Evolutionary conservation across 2,113 vertebrate genomes (phyloP), one percentile per base, ranked within the genome.

Genomic region (Australoheros scitulus): DNA sequence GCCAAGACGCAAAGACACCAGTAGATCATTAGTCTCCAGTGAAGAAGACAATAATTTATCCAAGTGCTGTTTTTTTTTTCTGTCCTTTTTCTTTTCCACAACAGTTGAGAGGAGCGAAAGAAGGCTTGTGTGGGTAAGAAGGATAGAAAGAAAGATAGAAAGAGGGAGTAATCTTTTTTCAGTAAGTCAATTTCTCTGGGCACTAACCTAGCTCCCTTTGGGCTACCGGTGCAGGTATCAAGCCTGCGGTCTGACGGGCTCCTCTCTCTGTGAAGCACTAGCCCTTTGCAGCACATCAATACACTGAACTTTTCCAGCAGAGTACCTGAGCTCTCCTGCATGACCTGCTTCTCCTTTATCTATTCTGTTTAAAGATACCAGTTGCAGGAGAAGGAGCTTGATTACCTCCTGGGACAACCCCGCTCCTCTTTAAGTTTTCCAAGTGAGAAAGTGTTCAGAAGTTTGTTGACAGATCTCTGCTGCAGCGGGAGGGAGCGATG

Each of bases 401-500:
- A 94, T 93, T 90, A 91, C 93, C 93, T 92, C 93, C 91, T 77
- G 92, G 92, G 92, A 93, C 90, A 43, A 81, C 74, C 79, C 75
- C 13, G 20, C 83, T 81, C 87, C 82, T 88, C 92, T 94, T 93
- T 77, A 92, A 94, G 88, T 93, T 89, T 91, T 89, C 90, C 89
- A 83, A 91, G 92, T 65, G 83, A 91, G 90, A 83, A 86, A 89
- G 90, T 88, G 90, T 88, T 93, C 89, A 94, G 94, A 93, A 94
- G 92, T 92, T 92, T 92, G 91, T 92, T 92, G 91, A 94, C 91
- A 91, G 92, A 93, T 92, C 88, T 93, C 90, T 10, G 79, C 84
- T 75, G 89, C 79, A 72, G 89, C 75, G 24, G 87, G 89, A 89
- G 93, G 83, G 57, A 86, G 89, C 76, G 81, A 91, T 90, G 91